Conservation (phyloP, 1,140 invertebrate genomes). For the Harpegnathos saltator region DNA sequence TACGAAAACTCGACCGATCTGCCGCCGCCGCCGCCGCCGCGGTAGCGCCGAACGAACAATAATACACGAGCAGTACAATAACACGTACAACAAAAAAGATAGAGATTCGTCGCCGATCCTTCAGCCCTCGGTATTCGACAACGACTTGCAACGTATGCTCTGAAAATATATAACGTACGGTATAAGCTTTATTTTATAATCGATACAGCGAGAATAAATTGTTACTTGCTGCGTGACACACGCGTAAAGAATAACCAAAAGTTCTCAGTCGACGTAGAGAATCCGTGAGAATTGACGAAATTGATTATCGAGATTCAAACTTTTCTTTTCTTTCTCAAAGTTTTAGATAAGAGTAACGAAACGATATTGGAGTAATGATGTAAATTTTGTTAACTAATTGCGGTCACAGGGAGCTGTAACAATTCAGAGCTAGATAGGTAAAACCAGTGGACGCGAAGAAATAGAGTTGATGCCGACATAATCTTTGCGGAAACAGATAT, state of each 20-base stretch:
- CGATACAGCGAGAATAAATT: conserved; percentile 1
- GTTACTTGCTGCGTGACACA: conserved; percentile 16
- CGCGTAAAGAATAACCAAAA: background rate
- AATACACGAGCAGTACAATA: conserved; percentile 43
- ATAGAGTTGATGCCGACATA: conserved; percentile 1
- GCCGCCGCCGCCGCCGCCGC: conserved; percentile 62
- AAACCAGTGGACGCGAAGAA: background rate
- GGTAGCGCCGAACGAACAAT: conserved; percentile 67
- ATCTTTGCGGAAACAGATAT: conserved; percentile 53
- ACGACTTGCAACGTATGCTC: conserved; percentile 18
- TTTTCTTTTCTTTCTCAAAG: background rate
- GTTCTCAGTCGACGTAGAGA: background rate
- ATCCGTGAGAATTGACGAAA: conserved; percentile 15
- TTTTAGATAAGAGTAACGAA: background rate
- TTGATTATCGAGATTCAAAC: background rate
- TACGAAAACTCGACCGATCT: conserved; percentile 77
- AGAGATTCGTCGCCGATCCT: conserved; percentile 12
- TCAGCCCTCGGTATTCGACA: conserved; percentile 17
- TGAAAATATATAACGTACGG: conserved; percentile 18
- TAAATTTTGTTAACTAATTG: background rate
- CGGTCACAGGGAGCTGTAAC: background rate
- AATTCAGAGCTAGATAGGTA: background rate
- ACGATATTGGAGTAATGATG: background rate
- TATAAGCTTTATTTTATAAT: conserved; percentile 1
- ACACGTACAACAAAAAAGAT: conserved; percentile 38